Evolutionary conservation across 2,113 vertebrate genomes (phyloP), one percentile per base, ranked within the genome.

Genomic region (Apeltes quadracus): DNA sequence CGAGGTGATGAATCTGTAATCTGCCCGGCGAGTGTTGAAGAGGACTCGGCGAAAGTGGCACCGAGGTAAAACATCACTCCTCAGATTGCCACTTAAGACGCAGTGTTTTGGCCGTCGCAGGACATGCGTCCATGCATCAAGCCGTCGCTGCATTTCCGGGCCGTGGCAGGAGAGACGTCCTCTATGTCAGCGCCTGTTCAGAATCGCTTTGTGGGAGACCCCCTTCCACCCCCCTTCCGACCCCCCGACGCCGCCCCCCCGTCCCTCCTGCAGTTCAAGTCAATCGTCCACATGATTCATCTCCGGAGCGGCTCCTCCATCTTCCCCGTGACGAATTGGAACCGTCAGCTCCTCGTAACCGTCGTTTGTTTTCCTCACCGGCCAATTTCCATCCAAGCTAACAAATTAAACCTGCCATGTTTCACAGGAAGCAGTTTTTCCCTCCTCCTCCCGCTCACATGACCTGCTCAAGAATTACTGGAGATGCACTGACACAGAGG

Each of bases 231-330:
- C 29, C 29, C 29, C 29, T 29, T 3, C 7, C 32, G 3, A 4
- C 32, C 32, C 32, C 32, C 32, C 32, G n/a, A n/a, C n/a, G n/a
- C n/a, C n/a, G n/a, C n/a, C n/a, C n/a, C n/a, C n/a, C 29, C 29
- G 29, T 32, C 82, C 78, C 82, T 87, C 85, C 36, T 48, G 71
- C 79, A 78, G 86, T 83, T 81, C 83, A 81, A 88, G 84, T 88
- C 87, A 77, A 82, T 89, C 90, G 91, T 90, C 91, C 87, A 63
- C 78, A 87, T 92, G 90, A 92, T 92, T 92, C 89, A 92, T 88
- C 89, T 89, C 80, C 22, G 79, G 79, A 86, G 76, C 10, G 43
- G 69, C 81, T 85, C 75, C 79, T 89, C 87, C 82, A 88, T 92
- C 87, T 90, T 88, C 79, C 75, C 41, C 72, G 8, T 81, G 89